Conservation (phyloP, 2,113 vertebrate species). For the Pogonocichla stellata region DNA sequence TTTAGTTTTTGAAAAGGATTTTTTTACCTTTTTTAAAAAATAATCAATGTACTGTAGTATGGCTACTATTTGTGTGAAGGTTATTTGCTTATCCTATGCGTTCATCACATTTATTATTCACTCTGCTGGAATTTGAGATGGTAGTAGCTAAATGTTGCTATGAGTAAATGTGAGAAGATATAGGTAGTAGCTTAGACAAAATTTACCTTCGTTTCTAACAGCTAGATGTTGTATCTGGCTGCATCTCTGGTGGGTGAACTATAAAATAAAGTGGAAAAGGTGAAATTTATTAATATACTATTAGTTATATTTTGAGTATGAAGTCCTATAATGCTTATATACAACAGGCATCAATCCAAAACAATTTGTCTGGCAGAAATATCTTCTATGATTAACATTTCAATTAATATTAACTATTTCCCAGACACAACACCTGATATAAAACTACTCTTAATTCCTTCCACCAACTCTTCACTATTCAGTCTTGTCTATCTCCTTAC, state of each 20-base stretch:
- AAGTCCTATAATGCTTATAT: slow-evolving; percentile 8
- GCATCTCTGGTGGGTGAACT: background rate
- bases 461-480: slow-evolving; percentile 12
- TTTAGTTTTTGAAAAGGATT: background rate
- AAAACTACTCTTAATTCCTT: slow-evolving; percentile 7
- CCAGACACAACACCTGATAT: background rate
- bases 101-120: background rate
- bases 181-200: background rate
- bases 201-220: background rate
- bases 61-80: background rate
- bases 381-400: background rate
- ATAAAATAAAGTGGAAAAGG: background rate
- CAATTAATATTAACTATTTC: slow-evolving; percentile 22
- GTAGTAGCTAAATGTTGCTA: background rate
- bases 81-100: background rate
- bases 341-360: background rate
- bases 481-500: slow-evolving; percentile 29
- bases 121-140: background rate
- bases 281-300: slow-evolving; percentile 1
- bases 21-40: background rate
- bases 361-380: slow-evolving; percentile 15
- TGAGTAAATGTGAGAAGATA: slow-evolving; percentile 13
- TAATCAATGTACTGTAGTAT: background rate
- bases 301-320: slow-evolving; percentile 7
- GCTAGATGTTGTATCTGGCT: background rate